phyloP scores from a whole-genome alignment of 1,140 invertebrate genomes.

The Pemphigus obesinymphae region DNA sequence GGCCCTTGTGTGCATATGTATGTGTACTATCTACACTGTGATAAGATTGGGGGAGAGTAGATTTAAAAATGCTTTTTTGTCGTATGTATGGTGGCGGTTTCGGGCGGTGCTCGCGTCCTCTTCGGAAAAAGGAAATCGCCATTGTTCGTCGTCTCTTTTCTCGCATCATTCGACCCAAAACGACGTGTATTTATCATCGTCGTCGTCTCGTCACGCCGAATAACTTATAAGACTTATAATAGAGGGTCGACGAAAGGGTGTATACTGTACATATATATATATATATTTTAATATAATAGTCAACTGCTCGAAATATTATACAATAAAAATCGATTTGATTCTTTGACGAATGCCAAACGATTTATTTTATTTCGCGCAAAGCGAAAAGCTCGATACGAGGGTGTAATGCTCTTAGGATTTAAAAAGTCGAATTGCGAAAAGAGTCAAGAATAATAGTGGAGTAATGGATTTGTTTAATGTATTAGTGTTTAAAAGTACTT shows the following conservation, averaged over 20 bases:
- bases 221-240: neutral
- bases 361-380: neutral
- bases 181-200: constrained; percentile 6
- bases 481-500: too few relatives aligned
- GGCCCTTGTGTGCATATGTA: neutral
- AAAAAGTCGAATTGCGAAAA: too few relatives aligned
- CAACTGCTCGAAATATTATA: neutral
- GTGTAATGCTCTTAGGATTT: too few relatives aligned
- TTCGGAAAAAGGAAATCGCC: constrained; percentile 17
- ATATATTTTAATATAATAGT: too few relatives aligned
- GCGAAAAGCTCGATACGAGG: neutral
- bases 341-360: neutral
- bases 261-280: neutral
- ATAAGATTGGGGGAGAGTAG: neutral
- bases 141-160: neutral
- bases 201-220: neutral
- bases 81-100: neutral
- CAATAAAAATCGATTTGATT: neutral
- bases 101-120: neutral
- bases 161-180: neutral
- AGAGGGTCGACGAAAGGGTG: neutral
- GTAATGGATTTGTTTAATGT: too few relatives aligned
- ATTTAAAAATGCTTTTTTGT: neutral
- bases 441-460: too few relatives aligned
- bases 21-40: too few relatives aligned